A percentile compares a stretch with the other conserved stretches of the same genome.
phyloP scores from a whole-genome alignment of 2,888 invertebrate species.

The Hirtodrosophila duncani region DNA sequence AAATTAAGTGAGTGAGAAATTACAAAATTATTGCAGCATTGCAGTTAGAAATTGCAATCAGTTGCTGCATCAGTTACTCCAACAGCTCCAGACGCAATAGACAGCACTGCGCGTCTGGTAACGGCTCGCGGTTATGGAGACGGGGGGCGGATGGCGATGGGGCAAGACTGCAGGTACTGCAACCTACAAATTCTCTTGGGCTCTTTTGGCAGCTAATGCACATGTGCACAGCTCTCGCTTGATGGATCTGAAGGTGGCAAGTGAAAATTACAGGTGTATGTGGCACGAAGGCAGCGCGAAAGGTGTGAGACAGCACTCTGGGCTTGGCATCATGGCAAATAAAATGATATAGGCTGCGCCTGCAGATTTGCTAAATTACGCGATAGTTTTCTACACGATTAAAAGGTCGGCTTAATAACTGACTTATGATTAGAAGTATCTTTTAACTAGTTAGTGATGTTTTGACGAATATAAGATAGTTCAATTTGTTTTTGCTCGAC shows the following conservation, averaged over 20 bases:
- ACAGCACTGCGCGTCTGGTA: too few relatives aligned
- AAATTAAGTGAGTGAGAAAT: conserved; percentile 74
- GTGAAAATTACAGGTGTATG: conserved; percentile 63
- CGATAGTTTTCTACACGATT: too few relatives aligned
- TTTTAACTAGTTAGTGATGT: too few relatives aligned
- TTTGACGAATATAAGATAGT: too few relatives aligned
- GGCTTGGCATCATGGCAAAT: conserved; percentile 17
- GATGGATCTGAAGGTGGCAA: conserved; percentile 25
- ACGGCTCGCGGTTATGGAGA: too few relatives aligned
- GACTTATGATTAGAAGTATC: too few relatives aligned
- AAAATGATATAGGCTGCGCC: conserved; percentile 49
- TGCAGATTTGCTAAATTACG: too few relatives aligned
- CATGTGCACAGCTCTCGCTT: conserved; percentile 19
- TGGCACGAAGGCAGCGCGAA: conserved; percentile 46
- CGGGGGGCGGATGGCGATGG: conserved; percentile 2
- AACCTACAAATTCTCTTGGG: conserved; percentile 54
- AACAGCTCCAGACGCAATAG: too few relatives aligned
- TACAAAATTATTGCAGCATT: conserved; percentile 66
- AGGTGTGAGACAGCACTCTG: conserved; percentile 52
- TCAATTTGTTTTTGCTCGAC: too few relatives aligned
- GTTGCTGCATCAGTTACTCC: conserved; percentile 49
- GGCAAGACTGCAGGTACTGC: conserved; percentile 19
- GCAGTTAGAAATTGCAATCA: conserved; percentile 67
- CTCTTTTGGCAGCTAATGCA: conserved; percentile 48
- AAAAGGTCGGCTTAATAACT: too few relatives aligned